Base-by-base conservation (phyloP, 2,797 vertebrate species). In the Botia almorhae region DNA sequence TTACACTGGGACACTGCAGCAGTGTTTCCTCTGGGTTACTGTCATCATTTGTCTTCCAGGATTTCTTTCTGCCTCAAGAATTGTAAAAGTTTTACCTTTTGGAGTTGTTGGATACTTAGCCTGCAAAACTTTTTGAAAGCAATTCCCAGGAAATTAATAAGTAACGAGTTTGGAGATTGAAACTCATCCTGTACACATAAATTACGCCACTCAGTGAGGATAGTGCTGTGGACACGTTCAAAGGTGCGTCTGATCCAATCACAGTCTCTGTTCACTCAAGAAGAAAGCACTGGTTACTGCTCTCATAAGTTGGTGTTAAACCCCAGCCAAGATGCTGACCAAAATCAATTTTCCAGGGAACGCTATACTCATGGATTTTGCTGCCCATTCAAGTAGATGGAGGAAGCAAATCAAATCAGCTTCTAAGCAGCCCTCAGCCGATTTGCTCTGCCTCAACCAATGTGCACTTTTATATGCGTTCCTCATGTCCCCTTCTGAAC, bases 1-100 rank as follows among this genome's bases (percentile, higher is more conserved):
- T 29, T 29, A 29, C 29, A 29, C 29, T 29, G 29, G 1, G 29
- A 29, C 29, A 29, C 29, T 29, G 29, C 29, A 29, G 29, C 1
- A 29, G 29, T 29, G 29, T 29, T 29, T 29, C 4, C 2, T 29
- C 29, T 4, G 1, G 29, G 29, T 29, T 29, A 72, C 68, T 48
- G 7, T 33, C 48, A 23, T 61, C 43, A 19, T 90, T 93, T 92
- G n/a, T n/a, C 94, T 89, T 89, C 91, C 91, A 36, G 7, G 58
- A 13, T 26, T 13, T 23, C 19, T 43, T 70, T 67, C 58, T 78
- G 69, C 60, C 80, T 63, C 69, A 21, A 50, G 33, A 71, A 53
- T 50, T 23, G 23, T 50, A 79, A 61, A 63, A 26, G 33, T 76
- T 43, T 56, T 33, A 26, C 23, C 16, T 16, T 50, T 60, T 60